Conservation (phyloP, 2,797 vertebrate genomes). For the Molossus alvarezi region DNA sequence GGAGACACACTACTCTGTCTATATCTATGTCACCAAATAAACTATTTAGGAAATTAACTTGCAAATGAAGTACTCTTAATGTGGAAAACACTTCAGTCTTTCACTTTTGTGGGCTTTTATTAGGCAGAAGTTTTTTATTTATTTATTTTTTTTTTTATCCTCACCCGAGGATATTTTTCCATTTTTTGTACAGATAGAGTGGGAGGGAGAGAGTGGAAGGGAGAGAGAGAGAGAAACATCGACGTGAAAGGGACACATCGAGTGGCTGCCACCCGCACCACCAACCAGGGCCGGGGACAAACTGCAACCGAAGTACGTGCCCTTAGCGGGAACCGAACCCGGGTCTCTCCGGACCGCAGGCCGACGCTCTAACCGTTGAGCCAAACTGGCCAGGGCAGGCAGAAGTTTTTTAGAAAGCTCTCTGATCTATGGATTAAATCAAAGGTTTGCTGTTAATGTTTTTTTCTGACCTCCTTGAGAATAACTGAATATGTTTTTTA, state of each 20-base stretch:
- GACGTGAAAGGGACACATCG: too few relatives aligned
- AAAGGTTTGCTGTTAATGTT: neutral
- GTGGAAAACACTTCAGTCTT: constrained; percentile 5
- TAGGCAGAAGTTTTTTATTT: neutral
- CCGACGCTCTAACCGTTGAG: too few relatives aligned
- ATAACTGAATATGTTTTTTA: constrained; percentile 4
- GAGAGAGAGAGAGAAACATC: too few relatives aligned
- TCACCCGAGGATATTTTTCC: too few relatives aligned
- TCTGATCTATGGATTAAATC: neutral
- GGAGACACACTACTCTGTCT: neutral
- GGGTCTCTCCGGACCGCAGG: too few relatives aligned
- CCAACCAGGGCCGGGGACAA: too few relatives aligned
- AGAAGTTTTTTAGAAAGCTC: neutral
- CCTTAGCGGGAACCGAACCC: too few relatives aligned
- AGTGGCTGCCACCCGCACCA: too few relatives aligned
- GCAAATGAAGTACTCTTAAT: neutral
- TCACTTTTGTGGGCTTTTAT: neutral
- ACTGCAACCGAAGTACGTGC: too few relatives aligned
- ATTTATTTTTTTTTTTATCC: too few relatives aligned
- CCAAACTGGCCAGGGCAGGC: neutral
- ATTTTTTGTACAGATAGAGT: too few relatives aligned
- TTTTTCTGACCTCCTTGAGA: constrained; percentile 42
- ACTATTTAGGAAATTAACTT: constrained; percentile 40
- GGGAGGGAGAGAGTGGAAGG: too few relatives aligned
- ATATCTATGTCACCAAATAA: neutral